These are phyloP conservation scores for Achatina immaculata DNA, from an alignment of 1,140 invertebrate genomes.

Conservation along the genomic window DNA sequence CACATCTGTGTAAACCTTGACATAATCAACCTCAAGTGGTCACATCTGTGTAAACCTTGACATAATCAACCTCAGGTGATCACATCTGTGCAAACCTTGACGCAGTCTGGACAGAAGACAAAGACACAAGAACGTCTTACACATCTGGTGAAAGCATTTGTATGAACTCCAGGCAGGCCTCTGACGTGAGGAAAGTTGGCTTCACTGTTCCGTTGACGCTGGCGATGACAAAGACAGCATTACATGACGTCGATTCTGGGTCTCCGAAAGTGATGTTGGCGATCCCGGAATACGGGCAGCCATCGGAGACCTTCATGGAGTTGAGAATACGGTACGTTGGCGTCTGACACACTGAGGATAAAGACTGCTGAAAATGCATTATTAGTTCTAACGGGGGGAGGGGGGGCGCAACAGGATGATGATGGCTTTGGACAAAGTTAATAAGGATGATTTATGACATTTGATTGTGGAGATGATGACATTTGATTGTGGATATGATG, in stretches of 20 bases:
- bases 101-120: background rate
- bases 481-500: background rate
- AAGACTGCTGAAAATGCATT: background rate
- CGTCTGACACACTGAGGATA: background rate
- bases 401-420: background rate
- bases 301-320: background rate
- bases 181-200: background rate
- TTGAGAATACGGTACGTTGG: background rate
- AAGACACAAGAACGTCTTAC: background rate
- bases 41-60: too few species aligned
- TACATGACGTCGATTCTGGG: background rate
- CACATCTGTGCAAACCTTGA: too few species aligned
- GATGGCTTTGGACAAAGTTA: background rate
- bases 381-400: background rate
- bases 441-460: background rate
- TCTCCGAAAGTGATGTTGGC: constrained; percentile 11
- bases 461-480: background rate
- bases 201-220: background rate
- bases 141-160: too few species aligned
- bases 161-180: background rate
- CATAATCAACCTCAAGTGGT: too few species aligned
- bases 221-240: background rate
- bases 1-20: too few species aligned
- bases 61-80: too few species aligned
- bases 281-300: constrained; percentile 5